Evolutionary conservation across 2,113 vertebrate species (phyloP), one percentile per base, ranked within the genome.

Genomic region (Climacteris rufus): DNA sequence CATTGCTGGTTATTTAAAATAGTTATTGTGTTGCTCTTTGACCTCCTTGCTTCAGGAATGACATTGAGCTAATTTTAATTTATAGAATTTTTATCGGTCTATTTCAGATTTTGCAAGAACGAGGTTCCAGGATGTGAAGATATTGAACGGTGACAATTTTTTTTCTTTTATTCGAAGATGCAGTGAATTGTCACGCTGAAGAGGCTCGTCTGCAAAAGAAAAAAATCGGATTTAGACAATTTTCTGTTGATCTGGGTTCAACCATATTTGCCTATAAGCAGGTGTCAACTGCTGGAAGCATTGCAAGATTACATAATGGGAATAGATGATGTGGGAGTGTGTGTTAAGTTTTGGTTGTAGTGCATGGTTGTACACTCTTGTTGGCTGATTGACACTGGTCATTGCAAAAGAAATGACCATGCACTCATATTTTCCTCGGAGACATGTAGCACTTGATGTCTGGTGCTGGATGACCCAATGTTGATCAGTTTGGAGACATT

Each of bases 41-140:
- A 93, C 11, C 54, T 90, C 47, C 50, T 11, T 53, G 56, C 35
- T 83, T 83, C 76, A 81, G 79, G 56, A 92, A 92, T 81, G 64
- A 87, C 54, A 27, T 4, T 83, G 56, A 85, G 35, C 2, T 42
- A 44, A 94, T 89, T 81, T 82, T 87, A 35, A 89, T 78, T 91
- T 69, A 80, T 53, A 33, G 86, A 52, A 64, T 91, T 63, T 80
- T 85, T 90, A 25, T 81, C 94, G 37, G 7, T 95, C 80, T 97
- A 30, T 97, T 98, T 80, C 98, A 99, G 99, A 99, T 99, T 98
- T 98, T 99, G 97, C 99, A 99, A 98, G 99, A 99, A 93, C 98
- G 99, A 71, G 99, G 99, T 72, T 99, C 99, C 39, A 98, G 99
- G 96, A 99, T 99, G 99, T 99, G 98, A 99, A 98, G 97, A 95